Percentiles rank a stretch among this genome's conserved stretches.
phyloP scores from a whole-genome alignment of 2,113 vertebrate genomes.

The Lanius ludovicianus region DNA sequence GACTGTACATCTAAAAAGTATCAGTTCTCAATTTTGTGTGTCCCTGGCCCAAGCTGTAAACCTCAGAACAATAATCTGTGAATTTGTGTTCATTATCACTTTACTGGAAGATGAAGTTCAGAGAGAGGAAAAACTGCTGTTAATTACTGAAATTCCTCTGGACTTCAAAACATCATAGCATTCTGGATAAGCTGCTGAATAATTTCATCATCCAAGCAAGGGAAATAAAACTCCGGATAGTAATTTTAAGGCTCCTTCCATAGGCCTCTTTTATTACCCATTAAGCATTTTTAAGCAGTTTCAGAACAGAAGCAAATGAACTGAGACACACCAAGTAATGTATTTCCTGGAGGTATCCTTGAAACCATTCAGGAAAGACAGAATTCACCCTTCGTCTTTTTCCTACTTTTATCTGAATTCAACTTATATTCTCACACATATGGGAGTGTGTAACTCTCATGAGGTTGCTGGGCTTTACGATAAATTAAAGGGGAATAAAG shows the following conservation, averaged over 20 bases:
- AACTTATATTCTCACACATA: background rate
- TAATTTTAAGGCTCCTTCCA: background rate
- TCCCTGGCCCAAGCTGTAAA: background rate
- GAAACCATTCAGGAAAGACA: background rate
- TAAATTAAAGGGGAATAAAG: background rate
- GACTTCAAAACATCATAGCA: background rate
- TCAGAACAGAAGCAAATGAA: background rate
- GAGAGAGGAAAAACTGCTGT: background rate
- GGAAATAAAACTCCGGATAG: background rate
- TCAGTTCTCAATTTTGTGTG: background rate
- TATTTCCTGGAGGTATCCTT: background rate
- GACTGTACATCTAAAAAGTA: background rate
- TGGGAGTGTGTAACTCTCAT: background rate
- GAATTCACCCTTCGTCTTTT: background rate
- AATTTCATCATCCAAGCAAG: background rate
- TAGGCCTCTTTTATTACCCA: background rate
- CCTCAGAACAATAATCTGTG: background rate
- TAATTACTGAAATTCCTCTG: background rate
- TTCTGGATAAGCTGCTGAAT: background rate
- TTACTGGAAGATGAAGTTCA: background rate
- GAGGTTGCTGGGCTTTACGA: background rate
- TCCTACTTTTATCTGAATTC: background rate
- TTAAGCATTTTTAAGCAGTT: background rate
- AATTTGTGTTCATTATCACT: background rate
- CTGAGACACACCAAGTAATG: background rate